Evolutionary conservation across 2,113 vertebrate species (phyloP).

Genomic region (Notarius lentiginosus): DNA sequence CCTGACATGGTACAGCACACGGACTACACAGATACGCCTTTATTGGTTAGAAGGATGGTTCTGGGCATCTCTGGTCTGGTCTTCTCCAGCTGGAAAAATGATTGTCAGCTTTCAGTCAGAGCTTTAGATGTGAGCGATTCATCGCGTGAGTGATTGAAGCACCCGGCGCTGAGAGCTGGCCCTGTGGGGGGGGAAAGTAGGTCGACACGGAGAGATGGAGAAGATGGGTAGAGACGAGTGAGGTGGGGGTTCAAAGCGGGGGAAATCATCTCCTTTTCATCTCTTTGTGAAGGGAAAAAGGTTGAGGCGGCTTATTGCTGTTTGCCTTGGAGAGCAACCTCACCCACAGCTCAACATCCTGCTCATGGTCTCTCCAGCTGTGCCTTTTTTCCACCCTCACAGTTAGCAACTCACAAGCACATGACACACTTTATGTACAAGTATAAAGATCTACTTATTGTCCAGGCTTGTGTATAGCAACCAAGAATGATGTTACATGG

Average conservation of each 20-base stretch:
- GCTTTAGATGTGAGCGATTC: constrained; percentile 22
- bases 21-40: not conserved
- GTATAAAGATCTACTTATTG: not conserved
- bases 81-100: not conserved
- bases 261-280: constrained; percentile 29
- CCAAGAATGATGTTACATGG: not conserved
- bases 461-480: not conserved
- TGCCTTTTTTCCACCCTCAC: not conserved
- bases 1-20: not conserved
- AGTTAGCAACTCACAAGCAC: too few species aligned
- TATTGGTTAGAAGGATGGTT: not conserved
- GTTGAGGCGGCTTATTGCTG: not conserved
- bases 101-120: not conserved
- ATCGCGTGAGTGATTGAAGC: not conserved
- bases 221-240: not conserved
- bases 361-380: not conserved
- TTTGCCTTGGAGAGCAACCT: not conserved
- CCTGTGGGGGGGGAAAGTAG: constrained; percentile 29
- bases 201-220: constrained; percentile 8
- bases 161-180: not conserved
- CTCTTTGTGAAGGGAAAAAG: not conserved
- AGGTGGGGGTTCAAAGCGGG: not conserved
- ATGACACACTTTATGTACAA: not conserved
- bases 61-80: not conserved
- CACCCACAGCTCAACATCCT: not conserved